phyloP scores from a whole-genome alignment of 2,888 invertebrate species.

The Clunio marinus region DNA sequence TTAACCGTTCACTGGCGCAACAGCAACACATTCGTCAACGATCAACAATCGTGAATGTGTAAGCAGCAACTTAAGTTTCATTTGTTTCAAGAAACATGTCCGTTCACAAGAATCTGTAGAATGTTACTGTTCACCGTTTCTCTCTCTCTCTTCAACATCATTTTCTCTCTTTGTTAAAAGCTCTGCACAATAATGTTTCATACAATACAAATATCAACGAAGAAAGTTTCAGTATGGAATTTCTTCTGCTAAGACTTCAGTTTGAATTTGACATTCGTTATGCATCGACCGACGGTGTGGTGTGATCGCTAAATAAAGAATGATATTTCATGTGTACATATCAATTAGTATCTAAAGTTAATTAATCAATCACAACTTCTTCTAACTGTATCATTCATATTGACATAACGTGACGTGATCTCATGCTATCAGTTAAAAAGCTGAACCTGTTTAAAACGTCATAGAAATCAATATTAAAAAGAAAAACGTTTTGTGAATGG shows the following conservation, averaged over 20 bases:
- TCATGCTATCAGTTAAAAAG: neutral
- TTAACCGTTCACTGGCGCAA: slow-evolving; percentile 28
- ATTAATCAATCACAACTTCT: slow-evolving; percentile 36
- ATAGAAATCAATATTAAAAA: neutral
- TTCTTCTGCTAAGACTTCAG: slow-evolving; percentile 19
- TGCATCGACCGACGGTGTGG: slow-evolving; percentile 2
- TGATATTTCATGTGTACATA: slow-evolving; percentile 1
- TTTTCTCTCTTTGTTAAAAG: neutral
- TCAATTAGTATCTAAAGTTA: neutral
- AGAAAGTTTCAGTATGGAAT: slow-evolving; percentile 1
- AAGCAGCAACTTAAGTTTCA: neutral
- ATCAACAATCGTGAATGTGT: too few species aligned
- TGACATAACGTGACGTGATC: neutral
- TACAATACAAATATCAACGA: neutral
- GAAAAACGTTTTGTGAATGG: slow-evolving; percentile 26
- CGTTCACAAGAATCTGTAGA: neutral
- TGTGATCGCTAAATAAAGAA: too few species aligned
- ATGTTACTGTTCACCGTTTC: neutral
- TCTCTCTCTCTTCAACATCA: neutral
- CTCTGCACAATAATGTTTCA: neutral
- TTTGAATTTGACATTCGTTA: slow-evolving; percentile 15
- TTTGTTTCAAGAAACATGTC: slow-evolving; percentile 7
- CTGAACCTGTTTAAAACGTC: neutral
- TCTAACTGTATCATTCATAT: slow-evolving; percentile 33
- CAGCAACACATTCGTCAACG: slow-evolving; percentile 6